Base-by-base conservation (phyloP, 2,113 vertebrate species). In the Tiliqua scincoides region DNA sequence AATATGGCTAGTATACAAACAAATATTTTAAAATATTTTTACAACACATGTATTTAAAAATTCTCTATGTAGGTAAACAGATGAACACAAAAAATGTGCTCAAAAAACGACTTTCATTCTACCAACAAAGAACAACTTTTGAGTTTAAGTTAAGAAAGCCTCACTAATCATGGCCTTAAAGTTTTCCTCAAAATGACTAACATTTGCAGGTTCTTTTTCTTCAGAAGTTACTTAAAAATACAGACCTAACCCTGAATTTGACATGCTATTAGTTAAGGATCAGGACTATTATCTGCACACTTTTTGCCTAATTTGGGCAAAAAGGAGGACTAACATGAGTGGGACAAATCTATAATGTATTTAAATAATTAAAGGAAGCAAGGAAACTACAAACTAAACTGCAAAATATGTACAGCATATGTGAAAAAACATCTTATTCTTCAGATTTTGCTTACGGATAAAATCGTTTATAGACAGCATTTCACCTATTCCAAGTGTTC, bases 1-100 rank as follows among this genome's bases (percentile, higher is more conserved):
- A 92, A 94, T 94, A 97, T 73, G 96, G 89, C 96, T 97, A 79
- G 17, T 57, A 80, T 0, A 72, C 76, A 84, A 90, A 88, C 65
- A 88, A 82, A 70, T 27, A 48, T 43, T 72, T 70, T 18, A 65
- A 75, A 68, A 85, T 18, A 27, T 21, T 40, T 73, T 83, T 73
- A 83, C 14, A 85, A 78, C 52, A 67, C 35, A 63, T 43, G 43
- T 48, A 48, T 48, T 48, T 57, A 40, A 15, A 72, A 59, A 52
- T 59, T 12, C 27, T 67, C 17, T 32, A 67, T 68, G 14, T 11
- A 52, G 63, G 6, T 9, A 21, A 85, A 21, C 40, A n/a, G 27
- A 25, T 30, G n/a, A 37, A 52, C 15, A 48, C 25, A 32, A 63
- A 75, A 48, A 63, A 23, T 23, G 20, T n/a, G n/a, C n/a, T 3